These are phyloP conservation scores for Jacana jacana DNA, from an alignment of 2,113 vertebrate genomes.

Conservation along the genomic window DNA sequence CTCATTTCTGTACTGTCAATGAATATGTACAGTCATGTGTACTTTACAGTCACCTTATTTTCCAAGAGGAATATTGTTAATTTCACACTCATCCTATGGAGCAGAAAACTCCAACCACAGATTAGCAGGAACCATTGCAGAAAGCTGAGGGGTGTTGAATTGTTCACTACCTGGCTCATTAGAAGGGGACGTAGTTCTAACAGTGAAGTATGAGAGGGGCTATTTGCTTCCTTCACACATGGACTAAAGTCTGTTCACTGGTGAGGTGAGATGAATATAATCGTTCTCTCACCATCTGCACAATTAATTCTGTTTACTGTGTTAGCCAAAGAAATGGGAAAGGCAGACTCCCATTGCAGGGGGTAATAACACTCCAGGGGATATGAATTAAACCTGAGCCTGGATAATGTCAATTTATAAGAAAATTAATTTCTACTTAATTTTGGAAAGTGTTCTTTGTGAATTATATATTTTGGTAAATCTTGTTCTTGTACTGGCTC, in stretches of 20 bases:
- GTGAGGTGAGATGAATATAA: not conserved
- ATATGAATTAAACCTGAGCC: not conserved
- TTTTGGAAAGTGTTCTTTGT: not conserved
- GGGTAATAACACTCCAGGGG: not conserved
- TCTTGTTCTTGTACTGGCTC: not conserved
- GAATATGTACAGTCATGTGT: rapidly evolving
- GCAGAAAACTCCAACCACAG: not conserved
- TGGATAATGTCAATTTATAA: not conserved
- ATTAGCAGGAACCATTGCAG: not conserved
- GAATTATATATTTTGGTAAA: not conserved
- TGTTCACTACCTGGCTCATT: not conserved
- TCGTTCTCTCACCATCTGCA: not conserved
- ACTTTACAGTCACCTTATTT: not conserved
- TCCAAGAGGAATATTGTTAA: not conserved
- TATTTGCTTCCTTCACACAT: not conserved
- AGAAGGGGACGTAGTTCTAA: not conserved
- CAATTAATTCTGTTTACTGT: conserved; percentile 7
- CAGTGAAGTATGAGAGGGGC: not conserved
- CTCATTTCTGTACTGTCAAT: not conserved
- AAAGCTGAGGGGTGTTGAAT: not conserved
- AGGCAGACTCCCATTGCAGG: not conserved
- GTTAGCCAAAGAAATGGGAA: not conserved
- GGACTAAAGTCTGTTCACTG: not conserved
- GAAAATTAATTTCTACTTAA: not conserved
- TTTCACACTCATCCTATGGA: not conserved